These are phyloP conservation scores for Brachypteracias leptosomus DNA, from an alignment of 2,113 vertebrate species.

Conservation along the genomic window DNA sequence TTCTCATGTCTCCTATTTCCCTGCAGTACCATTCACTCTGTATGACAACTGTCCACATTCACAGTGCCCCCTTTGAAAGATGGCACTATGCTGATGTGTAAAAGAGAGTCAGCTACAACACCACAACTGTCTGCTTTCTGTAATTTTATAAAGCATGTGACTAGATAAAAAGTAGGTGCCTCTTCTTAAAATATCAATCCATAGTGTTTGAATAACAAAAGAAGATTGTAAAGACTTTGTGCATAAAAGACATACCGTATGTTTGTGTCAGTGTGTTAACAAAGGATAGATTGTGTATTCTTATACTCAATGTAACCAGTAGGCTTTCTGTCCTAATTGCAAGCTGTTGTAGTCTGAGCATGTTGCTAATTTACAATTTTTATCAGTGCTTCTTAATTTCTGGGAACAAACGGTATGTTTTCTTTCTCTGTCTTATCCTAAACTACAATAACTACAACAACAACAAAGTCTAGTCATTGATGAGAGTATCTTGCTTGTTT, in stretches of 20 bases:
- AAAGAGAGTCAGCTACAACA: not conserved
- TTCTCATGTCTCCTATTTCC: conserved; percentile 20
- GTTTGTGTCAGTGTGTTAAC: not conserved
- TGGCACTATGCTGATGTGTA: not conserved
- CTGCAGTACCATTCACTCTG: not conserved
- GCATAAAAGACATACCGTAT: not conserved
- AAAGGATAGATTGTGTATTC: not conserved
- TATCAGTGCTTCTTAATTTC: not conserved
- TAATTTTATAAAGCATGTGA: not conserved
- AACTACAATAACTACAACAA: not conserved
- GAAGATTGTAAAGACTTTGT: not conserved
- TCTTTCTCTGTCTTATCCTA: not conserved
- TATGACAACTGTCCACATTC: conserved; percentile 15
- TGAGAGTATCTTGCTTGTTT: not conserved
- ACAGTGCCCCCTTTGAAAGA: conserved; percentile 30
- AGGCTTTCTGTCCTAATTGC: not conserved
- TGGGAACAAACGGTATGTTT: not conserved
- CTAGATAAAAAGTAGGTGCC: not conserved
- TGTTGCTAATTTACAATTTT: not conserved
- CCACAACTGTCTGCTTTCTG: not conserved
- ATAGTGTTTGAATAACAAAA: not conserved
- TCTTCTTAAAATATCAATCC: not conserved
- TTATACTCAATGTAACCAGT: not conserved
- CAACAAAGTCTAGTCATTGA: not conserved
- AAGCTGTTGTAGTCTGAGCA: not conserved